These are phyloP conservation scores for Parapsyche elsis DNA, from an alignment of 1,140 invertebrate species.

Conservation along the genomic window DNA sequence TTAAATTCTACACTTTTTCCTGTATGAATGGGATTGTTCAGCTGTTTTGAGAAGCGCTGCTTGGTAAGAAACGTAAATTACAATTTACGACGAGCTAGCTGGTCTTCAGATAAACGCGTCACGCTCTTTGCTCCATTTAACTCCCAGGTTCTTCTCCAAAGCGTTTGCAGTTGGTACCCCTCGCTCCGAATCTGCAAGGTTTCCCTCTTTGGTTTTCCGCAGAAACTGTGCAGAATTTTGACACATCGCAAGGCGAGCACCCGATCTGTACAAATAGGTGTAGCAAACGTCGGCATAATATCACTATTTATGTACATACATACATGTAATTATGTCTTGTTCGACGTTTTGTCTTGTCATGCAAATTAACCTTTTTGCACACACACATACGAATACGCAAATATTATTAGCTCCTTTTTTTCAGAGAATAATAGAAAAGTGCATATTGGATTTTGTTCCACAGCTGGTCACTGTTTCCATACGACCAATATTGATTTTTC, in stretches of 20 bases:
- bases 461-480: neutral
- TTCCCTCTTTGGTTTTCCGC: too few species aligned
- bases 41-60: neutral
- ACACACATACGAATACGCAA: too few species aligned
- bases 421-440: neutral
- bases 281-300: too few species aligned
- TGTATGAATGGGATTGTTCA: too few species aligned
- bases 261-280: too few species aligned
- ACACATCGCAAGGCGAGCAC: too few species aligned
- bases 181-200: too few species aligned
- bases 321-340: neutral
- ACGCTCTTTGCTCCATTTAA: slow-evolving; percentile 19
- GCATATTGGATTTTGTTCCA: too few species aligned
- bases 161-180: neutral
- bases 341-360: neutral
- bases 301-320: too few species aligned
- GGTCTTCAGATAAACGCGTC: neutral
- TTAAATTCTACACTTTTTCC: too few species aligned
- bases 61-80: neutral
- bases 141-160: neutral
- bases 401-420: neutral
- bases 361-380: neutral
- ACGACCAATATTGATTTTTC: slow-evolving; percentile 10
- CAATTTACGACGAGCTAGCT: neutral
- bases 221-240: neutral